Percentiles rank a stretch among this genome's conserved stretches.
phyloP scores from a whole-genome alignment of 2,113 vertebrate species.

The Eudyptes chrysolophus region DNA sequence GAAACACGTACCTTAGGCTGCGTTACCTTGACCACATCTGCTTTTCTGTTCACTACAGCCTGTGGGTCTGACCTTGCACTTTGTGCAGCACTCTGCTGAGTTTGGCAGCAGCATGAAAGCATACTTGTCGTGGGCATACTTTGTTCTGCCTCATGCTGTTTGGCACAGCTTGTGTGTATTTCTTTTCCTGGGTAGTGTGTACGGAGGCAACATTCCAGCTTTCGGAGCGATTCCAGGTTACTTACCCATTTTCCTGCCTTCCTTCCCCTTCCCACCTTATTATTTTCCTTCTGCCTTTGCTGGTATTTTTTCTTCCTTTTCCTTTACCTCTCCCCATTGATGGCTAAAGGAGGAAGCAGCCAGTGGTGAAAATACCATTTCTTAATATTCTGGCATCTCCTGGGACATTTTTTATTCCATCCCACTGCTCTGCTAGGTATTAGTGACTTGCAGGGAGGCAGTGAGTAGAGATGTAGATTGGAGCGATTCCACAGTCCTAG shows the following conservation, averaged over 20 bases:
- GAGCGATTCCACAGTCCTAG: not conserved
- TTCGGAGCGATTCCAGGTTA: not conserved
- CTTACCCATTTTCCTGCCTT: not conserved
- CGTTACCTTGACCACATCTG: not conserved
- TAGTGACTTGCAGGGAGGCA: not conserved
- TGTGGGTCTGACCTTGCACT: not conserved
- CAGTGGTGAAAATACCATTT: not conserved
- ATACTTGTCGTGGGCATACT: constrained; percentile 29
- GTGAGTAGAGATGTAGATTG: not conserved
- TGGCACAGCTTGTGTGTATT: not conserved
- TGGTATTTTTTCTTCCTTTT: not conserved
- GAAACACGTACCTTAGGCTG: not conserved
- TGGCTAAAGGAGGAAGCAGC: not conserved
- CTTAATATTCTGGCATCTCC: not conserved
- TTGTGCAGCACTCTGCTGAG: not conserved
- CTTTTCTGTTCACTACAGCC: not conserved
- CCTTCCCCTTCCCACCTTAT: not conserved
- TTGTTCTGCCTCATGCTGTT: constrained; percentile 43
- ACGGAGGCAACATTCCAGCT: not conserved
- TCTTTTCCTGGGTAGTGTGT: not conserved
- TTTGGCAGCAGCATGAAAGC: constrained; percentile 26
- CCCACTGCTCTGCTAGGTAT: not conserved
- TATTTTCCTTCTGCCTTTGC: not conserved
- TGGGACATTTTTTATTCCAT: not conserved
- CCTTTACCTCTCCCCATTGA: not conserved